Evolutionary conservation across 2,888 invertebrate species (phyloP), one percentile per base, ranked within the genome.

Genomic region (Nymphalis c-album): DNA sequence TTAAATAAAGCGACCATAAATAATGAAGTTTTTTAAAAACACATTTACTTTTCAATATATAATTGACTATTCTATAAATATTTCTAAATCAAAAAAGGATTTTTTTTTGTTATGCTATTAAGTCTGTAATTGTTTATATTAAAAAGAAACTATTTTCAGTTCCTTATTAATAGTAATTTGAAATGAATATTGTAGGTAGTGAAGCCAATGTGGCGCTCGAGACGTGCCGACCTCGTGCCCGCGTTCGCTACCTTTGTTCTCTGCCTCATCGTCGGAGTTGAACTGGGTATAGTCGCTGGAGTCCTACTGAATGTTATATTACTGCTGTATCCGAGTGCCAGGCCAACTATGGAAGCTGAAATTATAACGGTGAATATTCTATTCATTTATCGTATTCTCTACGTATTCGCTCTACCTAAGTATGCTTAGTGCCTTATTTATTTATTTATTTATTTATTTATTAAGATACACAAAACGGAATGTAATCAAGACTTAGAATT

Each of bases 171-270:
- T 51, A 18, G 26, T n/a, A 59, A 59, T 40, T 16, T 18, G 10
- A 47, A 20, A 46, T 50, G 5, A 40, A 26, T 63, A 59, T 76
- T 76, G 0, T 77, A 93, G 94, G 96, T 96, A 59, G 95, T 97
- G 0, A 96, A 96, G 77, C 96, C 97, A 0, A 95, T 97, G 94
- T 97, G 97, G 97, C 94, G 95, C 17, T 96, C 96, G 0, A 95
- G 95, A 71, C 95, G 96, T 72, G 98, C 98, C 74, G 92, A 97
- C 73, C 83, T 96, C 3, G 93, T 96, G 4, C 96, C 97, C 0
- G 96, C 97, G 70, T 93, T 95, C 71, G 95, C 96, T 0, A 98
- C 98, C 0, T 98, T 98, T 84, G 89, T 96, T 0, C 86, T 96
- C 26, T 98, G 98, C 73, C 93, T 98, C 17, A 87, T 94, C 0